Percentiles rank a stretch among this genome's conserved stretches.
Conservation (phyloP, 2,888 invertebrate genomes). For the Endotricha flammealis region DNA sequence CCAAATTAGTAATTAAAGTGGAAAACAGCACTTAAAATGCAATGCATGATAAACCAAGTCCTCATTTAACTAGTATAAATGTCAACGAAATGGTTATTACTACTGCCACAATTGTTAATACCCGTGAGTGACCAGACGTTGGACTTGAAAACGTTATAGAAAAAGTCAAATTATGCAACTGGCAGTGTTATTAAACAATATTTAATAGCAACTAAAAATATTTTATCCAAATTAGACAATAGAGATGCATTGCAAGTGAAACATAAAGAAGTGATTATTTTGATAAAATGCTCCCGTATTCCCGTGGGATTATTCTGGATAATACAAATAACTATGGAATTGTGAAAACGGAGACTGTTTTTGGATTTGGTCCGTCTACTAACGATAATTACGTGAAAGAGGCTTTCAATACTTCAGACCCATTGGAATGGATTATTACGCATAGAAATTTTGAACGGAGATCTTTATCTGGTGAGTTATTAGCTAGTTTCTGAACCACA, state of each 20-base stretch:
- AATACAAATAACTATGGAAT: slow-evolving; percentile 53
- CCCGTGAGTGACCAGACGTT: background rate
- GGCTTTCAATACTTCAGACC: slow-evolving; percentile 38
- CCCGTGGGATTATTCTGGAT: slow-evolving; percentile 46
- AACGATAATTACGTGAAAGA: slow-evolving; percentile 34
- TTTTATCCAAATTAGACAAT: no score
- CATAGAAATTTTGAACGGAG: slow-evolving; percentile 41
- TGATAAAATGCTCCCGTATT: slow-evolving; percentile 48
- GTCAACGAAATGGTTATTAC: slow-evolving; percentile 14
- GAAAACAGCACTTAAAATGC: slow-evolving; percentile 32
- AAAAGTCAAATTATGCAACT: slow-evolving; percentile 3
- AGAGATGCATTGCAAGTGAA: no score
- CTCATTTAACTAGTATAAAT: slow-evolving; percentile 54
- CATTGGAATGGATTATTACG: slow-evolving; percentile 48
- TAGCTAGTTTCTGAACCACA: no score
- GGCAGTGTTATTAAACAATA: no score
- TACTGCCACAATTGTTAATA: background rate
- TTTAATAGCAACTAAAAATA: no score
- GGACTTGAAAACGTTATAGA: background rate
- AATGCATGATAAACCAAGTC: slow-evolving; percentile 48
- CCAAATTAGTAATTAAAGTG: slow-evolving; percentile 23
- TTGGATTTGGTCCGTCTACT: slow-evolving; percentile 42
- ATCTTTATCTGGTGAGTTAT: slow-evolving; percentile 43
- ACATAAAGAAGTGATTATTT: no score
- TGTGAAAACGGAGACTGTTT: slow-evolving; percentile 54